A percentile compares a stretch with the other conserved stretches of the same genome.
These are phyloP conservation scores for Habrosyne pyritoides DNA, from an alignment of 2,888 invertebrate genomes.

Conservation along the genomic window DNA sequence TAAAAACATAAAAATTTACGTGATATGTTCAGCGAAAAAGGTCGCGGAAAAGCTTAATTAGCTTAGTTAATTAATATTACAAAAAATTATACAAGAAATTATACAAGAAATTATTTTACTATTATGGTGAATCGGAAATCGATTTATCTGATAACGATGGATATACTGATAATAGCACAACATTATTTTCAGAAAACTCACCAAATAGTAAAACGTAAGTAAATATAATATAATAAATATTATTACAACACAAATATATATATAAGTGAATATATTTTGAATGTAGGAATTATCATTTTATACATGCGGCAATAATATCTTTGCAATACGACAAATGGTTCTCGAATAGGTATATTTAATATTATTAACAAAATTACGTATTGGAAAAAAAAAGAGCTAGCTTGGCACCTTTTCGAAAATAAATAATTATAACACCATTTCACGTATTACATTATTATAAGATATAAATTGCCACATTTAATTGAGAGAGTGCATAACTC, in stretches of 20 bases:
- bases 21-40: constrained; percentile 15
- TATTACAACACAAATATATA: constrained; percentile 9
- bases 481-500: constrained; percentile 46
- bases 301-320: constrained; percentile 41
- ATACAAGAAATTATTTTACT: too few relatives aligned
- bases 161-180: too few relatives aligned
- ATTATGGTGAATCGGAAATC: too few relatives aligned
- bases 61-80: too few relatives aligned
- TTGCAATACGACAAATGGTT: constrained; percentile 28
- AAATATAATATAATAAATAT: too few relatives aligned
- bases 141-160: too few relatives aligned
- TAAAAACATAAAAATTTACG: constrained; percentile 33
- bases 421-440: constrained; percentile 28
- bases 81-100: too few relatives aligned
- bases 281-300: constrained; percentile 30
- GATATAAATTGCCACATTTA: constrained; percentile 17
- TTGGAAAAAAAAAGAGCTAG: constrained; percentile 26
- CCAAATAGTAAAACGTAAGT: too few relatives aligned
- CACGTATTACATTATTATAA: constrained; percentile 11
- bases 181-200: constrained; percentile 20
- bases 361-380: constrained; percentile 19
- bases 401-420: constrained; percentile 39
- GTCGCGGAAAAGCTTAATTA: too few relatives aligned
- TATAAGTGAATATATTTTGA: constrained; percentile 29
- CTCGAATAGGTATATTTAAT: constrained; percentile 20